Base-by-base conservation (phyloP, 2,888 invertebrate genomes). In the Perizoma flavofasciatum region DNA sequence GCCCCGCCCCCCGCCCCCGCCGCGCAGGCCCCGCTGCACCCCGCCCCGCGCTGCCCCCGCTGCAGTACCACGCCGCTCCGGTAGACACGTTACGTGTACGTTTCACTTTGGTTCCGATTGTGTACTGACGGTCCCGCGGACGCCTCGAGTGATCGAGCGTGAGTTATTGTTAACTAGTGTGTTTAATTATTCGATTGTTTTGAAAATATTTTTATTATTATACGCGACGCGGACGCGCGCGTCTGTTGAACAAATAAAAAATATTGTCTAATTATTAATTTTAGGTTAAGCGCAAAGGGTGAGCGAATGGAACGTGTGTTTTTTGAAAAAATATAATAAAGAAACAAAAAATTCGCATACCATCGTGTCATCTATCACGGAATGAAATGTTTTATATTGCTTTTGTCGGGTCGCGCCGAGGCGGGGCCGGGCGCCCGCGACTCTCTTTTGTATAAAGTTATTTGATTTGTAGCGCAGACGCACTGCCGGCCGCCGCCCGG, bases 151-250 rank as follows among this genome's bases (percentile, higher is more conserved):
- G 81, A 78, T 80, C 79, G 87, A 82, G 78, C 88, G 85, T 85
- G 81, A 88, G 82, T 86, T 86, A 85, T 92, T 92, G 92, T 92
- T 92, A 89, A 91, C 92, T 91, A 92, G 92, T 92, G 92, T 91
- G 91, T 92, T 91, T 91, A 91, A 90, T 89, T 90, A 90, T 92
- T 91, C 91, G 91, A 92, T 92, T 91, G 92, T 91, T 92, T 91
- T 92, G 87, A 91, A 89, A 92, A 89, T 89, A 89, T 89, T 91
- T 67, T 91, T 92, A 90, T 90, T 90, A 90, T 89, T 84, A 91
- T 89, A 90, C 89, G 90, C 85, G 70, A 81, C 72, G 78, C 83
- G 75, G 80, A 73, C 83, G 87, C 87, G 87, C 89, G 91, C 90
- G 91, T 91, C 89, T 91, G 92, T 92, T 92, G 92, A 92, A 90